Evolutionary conservation across 1,140 invertebrate species (phyloP).

Genomic region (Helicoverpa armigera): DNA sequence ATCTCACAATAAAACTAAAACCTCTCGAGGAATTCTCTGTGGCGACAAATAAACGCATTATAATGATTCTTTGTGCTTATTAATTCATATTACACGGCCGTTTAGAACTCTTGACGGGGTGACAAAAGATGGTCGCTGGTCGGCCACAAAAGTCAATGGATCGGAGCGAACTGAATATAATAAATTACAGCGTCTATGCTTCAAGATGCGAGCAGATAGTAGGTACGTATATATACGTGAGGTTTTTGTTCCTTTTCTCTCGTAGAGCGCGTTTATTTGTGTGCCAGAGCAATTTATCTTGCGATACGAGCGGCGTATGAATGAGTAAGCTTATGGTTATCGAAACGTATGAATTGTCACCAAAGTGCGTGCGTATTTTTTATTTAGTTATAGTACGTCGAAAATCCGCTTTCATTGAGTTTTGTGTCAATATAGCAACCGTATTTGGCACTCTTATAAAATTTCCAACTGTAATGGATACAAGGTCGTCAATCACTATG

Average conservation of each 20-base stretch:
- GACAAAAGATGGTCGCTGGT: slow-evolving; percentile 77
- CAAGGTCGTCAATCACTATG: not conserved
- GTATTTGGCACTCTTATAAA: slow-evolving; percentile 8
- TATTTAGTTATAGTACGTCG: slow-evolving; percentile 39
- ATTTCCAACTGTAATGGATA: not conserved
- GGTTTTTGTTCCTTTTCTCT: slow-evolving; percentile 78
- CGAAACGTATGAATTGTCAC: slow-evolving; percentile 62
- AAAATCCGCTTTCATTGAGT: slow-evolving; percentile 33
- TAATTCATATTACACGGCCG: slow-evolving; percentile 86
- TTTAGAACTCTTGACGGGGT: slow-evolving; percentile 77
- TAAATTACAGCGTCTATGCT: slow-evolving; percentile 81
- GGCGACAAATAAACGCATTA: slow-evolving; percentile 81
- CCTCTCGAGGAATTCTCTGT: slow-evolving; percentile 64
- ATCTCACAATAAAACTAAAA: slow-evolving; percentile 72
- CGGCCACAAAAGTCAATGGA: slow-evolving; percentile 82
- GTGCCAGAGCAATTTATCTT: slow-evolving; percentile 83
- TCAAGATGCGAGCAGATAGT: slow-evolving; percentile 66
- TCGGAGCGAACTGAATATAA: slow-evolving; percentile 79
- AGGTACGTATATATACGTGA: slow-evolving; percentile 63
- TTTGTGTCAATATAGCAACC: slow-evolving; percentile 15
- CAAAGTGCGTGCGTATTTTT: slow-evolving; percentile 49
- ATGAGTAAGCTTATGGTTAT: slow-evolving; percentile 77
- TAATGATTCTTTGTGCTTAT: slow-evolving; percentile 84
- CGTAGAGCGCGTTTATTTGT: slow-evolving; percentile 78
- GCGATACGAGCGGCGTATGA: slow-evolving; percentile 76